phyloP scores from a whole-genome alignment of 2,888 invertebrate species.

The Cotesia congregata region DNA sequence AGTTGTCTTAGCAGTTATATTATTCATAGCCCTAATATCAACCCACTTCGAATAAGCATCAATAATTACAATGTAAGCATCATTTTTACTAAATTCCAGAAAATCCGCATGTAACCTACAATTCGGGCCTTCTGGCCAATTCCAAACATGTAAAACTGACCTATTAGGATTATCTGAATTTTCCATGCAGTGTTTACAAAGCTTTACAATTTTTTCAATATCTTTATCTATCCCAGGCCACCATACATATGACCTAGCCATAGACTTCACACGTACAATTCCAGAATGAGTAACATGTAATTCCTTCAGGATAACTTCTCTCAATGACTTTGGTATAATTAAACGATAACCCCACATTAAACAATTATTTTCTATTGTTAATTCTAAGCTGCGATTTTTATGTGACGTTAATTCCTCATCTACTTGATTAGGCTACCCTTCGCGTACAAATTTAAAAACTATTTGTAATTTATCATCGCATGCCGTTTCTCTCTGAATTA shows the following conservation, averaged over 20 bases:
- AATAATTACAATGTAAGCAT: conserved; percentile 24
- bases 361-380: conserved; percentile 12
- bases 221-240: conserved; percentile 31
- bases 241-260: conserved; percentile 29
- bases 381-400: conserved; percentile 20
- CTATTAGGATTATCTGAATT: conserved; percentile 25
- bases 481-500: not conserved
- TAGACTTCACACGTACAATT: conserved; percentile 30
- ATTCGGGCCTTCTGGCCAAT: conserved; percentile 17
- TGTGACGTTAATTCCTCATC: conserved; percentile 5
- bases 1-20: no score
- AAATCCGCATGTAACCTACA: conserved; percentile 33
- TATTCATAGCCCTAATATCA: no score
- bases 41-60: conserved; percentile 31
- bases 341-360: conserved; percentile 21
- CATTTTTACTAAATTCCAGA: conserved; percentile 23
- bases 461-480: conserved; percentile 11
- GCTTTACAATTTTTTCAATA: conserved; percentile 15
- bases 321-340: conserved; percentile 1
- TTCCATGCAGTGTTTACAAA: conserved; percentile 20
- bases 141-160: conserved; percentile 4
- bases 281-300: conserved; percentile 29
- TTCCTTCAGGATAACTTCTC: conserved; percentile 24
- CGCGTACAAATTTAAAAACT: conserved; percentile 6
- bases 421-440: conserved; percentile 11